A percentile compares a stretch with the other conserved stretches of the same genome.
These are phyloP conservation scores for Conger conger DNA, from an alignment of 2,113 vertebrate species.

Conservation along the genomic window DNA sequence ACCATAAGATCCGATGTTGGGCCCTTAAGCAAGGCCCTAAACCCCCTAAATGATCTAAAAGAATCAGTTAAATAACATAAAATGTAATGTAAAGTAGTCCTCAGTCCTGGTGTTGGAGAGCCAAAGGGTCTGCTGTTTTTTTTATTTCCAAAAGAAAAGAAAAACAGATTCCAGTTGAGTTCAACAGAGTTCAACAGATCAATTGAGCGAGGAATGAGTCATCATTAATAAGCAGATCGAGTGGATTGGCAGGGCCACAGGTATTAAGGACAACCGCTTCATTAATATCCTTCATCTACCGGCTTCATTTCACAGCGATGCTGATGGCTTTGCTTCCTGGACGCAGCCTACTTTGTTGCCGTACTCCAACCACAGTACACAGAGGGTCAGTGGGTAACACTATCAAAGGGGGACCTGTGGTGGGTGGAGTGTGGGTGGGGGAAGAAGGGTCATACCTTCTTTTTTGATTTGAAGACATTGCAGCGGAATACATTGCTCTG, in stretches of 20 bases:
- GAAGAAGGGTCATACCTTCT: conserved; percentile 80
- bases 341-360: neutral
- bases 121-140: neutral
- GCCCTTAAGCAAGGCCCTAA: no score
- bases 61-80: no score
- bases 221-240: neutral
- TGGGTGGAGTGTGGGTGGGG: neutral
- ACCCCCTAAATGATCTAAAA: no score
- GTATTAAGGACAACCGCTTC: no score
- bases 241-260: no score
- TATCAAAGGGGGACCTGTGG: neutral
- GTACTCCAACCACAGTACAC: no score
- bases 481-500: conserved; percentile 91
- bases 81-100: no score
- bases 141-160: neutral
- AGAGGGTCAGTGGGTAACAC: no score
- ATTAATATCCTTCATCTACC: neutral
- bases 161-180: neutral
- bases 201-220: neutral
- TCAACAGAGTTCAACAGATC: no score
- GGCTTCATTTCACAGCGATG: neutral
- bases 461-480: conserved; percentile 97
- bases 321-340: neutral
- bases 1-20: no score
- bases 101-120: neutral